Evolutionary conservation across 2,888 invertebrate species (phyloP).

Genomic region (Parnassius smintheus): DNA sequence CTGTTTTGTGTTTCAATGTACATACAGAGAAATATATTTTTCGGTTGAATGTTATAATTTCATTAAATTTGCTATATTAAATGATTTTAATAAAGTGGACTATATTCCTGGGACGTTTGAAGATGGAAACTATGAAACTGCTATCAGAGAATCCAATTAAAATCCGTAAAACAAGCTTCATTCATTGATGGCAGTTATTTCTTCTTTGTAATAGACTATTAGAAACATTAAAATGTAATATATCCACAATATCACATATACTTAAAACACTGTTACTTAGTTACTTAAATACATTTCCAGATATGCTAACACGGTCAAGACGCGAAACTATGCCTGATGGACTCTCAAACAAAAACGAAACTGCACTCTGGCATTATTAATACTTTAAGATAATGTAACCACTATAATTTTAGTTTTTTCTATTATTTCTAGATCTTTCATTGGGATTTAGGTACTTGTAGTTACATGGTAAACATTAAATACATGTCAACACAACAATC

Average conservation of each 20-base stretch:
- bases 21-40: conserved; percentile 39
- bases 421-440: conserved; percentile 52
- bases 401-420: conserved; percentile 53
- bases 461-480: conserved; percentile 78
- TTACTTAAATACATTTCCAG: conserved; percentile 18
- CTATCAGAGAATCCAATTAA: conserved; percentile 2
- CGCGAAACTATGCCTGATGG: conserved; percentile 41
- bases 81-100: not conserved
- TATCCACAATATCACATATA: conserved; percentile 14
- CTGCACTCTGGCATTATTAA: conserved; percentile 61
- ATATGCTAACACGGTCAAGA: conserved; percentile 26
- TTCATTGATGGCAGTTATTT: conserved; percentile 17
- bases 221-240: conserved; percentile 3
- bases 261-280: conserved; percentile 4
- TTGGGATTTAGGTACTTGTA: conserved; percentile 71
- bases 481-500: conserved; percentile 79
- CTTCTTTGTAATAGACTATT: conserved; percentile 5
- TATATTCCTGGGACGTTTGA: not conserved
- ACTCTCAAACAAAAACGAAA: conserved; percentile 46
- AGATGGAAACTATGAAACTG: conserved; percentile 4
- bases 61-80: not conserved
- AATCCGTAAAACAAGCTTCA: not conserved
- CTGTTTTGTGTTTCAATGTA: conserved; percentile 39
- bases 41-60: conserved; percentile 7
- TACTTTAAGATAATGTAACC: conserved; percentile 52